Evolutionary conservation across 2,113 vertebrate genomes (phyloP).

Genomic region (Perognathus longimembris): DNA sequence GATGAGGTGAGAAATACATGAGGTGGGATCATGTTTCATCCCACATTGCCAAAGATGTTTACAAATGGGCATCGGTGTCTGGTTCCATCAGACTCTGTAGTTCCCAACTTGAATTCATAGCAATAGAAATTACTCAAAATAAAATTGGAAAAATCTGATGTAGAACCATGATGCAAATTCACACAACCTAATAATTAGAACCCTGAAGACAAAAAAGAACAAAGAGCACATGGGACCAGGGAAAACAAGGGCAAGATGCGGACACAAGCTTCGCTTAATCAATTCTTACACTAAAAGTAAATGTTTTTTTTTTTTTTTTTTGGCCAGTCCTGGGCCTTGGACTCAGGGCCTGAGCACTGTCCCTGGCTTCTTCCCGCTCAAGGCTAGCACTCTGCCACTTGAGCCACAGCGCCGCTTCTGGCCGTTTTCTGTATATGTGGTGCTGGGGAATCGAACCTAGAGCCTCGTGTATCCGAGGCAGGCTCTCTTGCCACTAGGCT

Average conservation of each 20-base stretch:
- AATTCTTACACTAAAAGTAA: neutral
- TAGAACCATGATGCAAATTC: neutral
- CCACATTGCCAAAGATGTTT: neutral
- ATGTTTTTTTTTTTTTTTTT: no score
- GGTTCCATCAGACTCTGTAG: neutral
- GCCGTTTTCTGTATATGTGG: no score
- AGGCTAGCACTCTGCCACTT: no score
- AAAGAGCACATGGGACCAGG: neutral
- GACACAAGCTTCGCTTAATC: no score
- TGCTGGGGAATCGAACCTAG: no score
- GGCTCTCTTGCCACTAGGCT: no score
- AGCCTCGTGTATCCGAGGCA: no score
- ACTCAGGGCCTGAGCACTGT: no score
- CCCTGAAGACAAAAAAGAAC: neutral
- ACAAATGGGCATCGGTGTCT: neutral
- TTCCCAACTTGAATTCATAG: neutral
- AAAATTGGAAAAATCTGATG: neutral
- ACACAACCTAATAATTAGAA: neutral
- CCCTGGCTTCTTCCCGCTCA: no score
- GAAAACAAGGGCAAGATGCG: neutral
- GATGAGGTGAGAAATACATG: neutral
- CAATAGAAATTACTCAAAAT: neutral
- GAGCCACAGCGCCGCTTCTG: no score
- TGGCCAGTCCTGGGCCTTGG: no score
- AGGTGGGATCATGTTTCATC: no score